Evolutionary conservation across 2,888 invertebrate species (phyloP).

Genomic region (Rosalia funebris): DNA sequence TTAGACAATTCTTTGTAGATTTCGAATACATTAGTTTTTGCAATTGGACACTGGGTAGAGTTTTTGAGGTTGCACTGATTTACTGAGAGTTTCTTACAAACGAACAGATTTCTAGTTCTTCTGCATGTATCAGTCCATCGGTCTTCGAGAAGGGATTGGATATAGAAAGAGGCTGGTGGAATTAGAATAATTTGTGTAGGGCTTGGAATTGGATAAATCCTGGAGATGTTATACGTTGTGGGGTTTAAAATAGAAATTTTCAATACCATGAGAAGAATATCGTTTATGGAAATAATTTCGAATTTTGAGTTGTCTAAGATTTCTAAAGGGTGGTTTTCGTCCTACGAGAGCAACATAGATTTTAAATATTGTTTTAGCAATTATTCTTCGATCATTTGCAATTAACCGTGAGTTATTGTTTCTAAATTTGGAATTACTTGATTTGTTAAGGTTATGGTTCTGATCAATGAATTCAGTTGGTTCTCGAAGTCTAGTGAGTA

Average conservation of each 20-base stretch:
- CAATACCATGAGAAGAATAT: too few species aligned
- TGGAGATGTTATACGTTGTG: neutral
- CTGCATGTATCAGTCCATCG: neutral
- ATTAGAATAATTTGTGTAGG: slow-evolving; percentile 2
- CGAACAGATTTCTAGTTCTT: neutral
- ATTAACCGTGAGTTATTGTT: neutral
- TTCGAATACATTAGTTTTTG: neutral
- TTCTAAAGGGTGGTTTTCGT: slow-evolving; percentile 12
- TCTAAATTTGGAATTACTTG: slow-evolving; percentile 10
- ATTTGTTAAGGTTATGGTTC: slow-evolving; percentile 4
- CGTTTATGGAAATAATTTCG: too few species aligned
- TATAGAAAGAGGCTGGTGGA: neutral
- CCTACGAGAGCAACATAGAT: neutral
- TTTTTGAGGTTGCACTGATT: neutral
- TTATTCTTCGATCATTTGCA: neutral
- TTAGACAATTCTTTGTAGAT: neutral
- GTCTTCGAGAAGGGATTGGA: neutral
- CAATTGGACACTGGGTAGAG: neutral
- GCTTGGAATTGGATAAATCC: neutral
- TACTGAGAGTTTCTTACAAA: neutral
- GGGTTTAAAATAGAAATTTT: too few species aligned
- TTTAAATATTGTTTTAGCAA: neutral
- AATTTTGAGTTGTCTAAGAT: slow-evolving; percentile 13
- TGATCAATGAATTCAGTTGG: neutral
- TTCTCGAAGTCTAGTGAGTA: neutral